Base-by-base conservation (phyloP, 1,140 invertebrate genomes). In the Drosophila lini region DNA sequence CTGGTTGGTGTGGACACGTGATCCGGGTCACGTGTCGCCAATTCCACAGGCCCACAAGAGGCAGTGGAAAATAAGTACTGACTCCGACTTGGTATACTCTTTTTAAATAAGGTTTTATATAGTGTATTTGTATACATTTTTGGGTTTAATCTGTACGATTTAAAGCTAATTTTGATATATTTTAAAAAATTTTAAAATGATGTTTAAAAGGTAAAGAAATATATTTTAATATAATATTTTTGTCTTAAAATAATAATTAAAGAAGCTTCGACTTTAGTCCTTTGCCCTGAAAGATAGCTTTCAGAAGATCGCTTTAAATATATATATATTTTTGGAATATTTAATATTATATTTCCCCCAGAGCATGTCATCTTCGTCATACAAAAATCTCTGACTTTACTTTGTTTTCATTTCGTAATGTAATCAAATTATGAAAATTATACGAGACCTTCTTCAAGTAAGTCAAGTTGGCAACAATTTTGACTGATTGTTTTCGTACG, bases 361-460 rank as follows among this genome's bases (percentile, higher is more conserved):
- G 81, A 13, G 81, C 65, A 77, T 84, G 19, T 3, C 15, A 3
- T 3, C 0, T 52, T 78, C 56, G 52, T 47, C n/a, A 9, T 16
- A 5, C 7, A 4, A 11, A 22, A 16, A 9, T 10, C 15, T 0
- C 13, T 0, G n/a, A 16, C 7, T 10, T 42, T 28, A 13, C 5
- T 36, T 57, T 71, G 58, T 83, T 78, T 83, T 77, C 44, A 47
- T 80, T 70, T 89, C 47, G 41, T 85, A 88, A 85, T 88, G 84
- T 88, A 88, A 88, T 88, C 83, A 88, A 88, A 88, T 88, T 88
- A 88, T 83, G 83, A 88, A 88, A 89, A 82, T 83, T 83, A 89
- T 89, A 89, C 62, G 71, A 78, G 76, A 68, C 67, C 63, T 78
- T 74, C 63, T 78, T 71, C 44, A 77, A 75, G 85, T 78, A 78